Conservation (phyloP, 1,140 invertebrate genomes). For the Eriocheir sinensis region DNA sequence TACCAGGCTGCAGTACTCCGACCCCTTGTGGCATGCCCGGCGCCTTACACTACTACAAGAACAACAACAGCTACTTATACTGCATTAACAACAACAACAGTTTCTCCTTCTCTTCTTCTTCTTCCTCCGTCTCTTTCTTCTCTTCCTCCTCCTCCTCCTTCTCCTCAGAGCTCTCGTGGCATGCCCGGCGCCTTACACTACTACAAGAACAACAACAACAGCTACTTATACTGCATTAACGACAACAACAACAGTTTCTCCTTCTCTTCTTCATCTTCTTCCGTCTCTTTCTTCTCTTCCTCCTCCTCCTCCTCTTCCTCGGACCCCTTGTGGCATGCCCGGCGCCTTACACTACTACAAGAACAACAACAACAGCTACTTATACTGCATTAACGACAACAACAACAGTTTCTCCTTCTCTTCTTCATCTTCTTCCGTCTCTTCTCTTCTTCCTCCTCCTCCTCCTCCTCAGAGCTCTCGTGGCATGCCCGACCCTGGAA, state of each 20-base stretch:
- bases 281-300: background rate
- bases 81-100: background rate
- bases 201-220: background rate
- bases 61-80: background rate
- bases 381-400: constrained; percentile 10
- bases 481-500: too few relatives aligned
- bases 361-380: too few relatives aligned
- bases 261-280: background rate
- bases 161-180: background rate
- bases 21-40: background rate
- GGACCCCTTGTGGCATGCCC: background rate
- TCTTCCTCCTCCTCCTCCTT: background rate
- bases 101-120: background rate
- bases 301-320: background rate
- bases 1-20: background rate
- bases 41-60: background rate
- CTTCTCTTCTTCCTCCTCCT: background rate
- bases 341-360: too few relatives aligned
- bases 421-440: background rate
- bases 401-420: background rate
- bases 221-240: background rate
- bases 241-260: too few relatives aligned
- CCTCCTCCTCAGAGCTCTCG: too few relatives aligned
- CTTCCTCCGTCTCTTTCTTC: background rate
- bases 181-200: background rate